Evolutionary conservation across 2,113 vertebrate species (phyloP), one percentile per base, ranked within the genome.

Genomic region (Delphinus delphis): DNA sequence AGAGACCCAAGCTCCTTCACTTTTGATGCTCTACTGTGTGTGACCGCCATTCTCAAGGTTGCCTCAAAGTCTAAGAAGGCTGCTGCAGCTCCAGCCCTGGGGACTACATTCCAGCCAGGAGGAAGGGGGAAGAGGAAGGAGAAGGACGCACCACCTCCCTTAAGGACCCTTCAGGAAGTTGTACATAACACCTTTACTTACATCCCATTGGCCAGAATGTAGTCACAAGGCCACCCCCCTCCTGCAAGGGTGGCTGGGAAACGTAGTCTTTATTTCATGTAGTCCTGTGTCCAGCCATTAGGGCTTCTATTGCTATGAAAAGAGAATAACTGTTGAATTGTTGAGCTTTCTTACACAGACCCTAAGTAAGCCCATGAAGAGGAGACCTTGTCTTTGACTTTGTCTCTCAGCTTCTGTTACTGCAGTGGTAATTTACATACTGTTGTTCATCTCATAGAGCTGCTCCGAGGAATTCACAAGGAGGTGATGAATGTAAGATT

Each of bases 201-300:
- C 4, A 50, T 74, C 58, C 83, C 71, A 38, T 38, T 92, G 77
- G 63, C 38, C 50, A 84, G 38, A 76, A 62, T 15, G 36, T 25
- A 20, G 33, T 93, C 82, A 63, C 33, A 2, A 25, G 88, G 26
- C 4, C 15, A 8, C 14, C 11, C 11, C 3, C 3, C 36, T 80
- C 20, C 65, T 62, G 31, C 71, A 90, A 76, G 25, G n/a, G 23
- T 90, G 38, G 2, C 92, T 94, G 93, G 90, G 93, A 94, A 96
- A 80, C 25, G 25, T 47, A 90, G 82, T 89, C 50, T 86, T 87
- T 73, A 28, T 80, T 65, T 77, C 25, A 47, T 5, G 1, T 26
- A 18, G n/a, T 41, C 36, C 0, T 5, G 3, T 2, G 31, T 11
- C 44, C 50, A 0, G 31, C 41, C 67, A 6, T 41, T 10, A 33